Evolutionary conservation across 2,797 vertebrate genomes (phyloP).

Genomic region (Smutsia gigantea): DNA sequence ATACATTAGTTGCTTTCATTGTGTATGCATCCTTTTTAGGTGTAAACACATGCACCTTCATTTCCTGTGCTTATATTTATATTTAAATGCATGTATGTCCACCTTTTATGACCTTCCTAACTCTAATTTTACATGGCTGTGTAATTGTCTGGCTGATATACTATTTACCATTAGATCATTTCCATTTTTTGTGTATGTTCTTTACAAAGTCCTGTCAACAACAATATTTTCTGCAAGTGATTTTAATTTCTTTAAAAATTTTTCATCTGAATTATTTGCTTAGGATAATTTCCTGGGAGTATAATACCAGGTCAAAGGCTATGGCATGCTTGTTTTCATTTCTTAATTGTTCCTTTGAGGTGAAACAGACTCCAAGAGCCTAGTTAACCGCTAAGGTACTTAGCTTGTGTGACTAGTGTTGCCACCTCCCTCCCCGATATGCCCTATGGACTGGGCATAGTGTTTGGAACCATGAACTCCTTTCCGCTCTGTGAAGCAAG

Average conservation of each 20-base stretch:
- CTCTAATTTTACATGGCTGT: background rate
- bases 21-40: background rate
- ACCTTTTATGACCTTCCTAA: background rate
- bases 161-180: background rate
- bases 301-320: background rate
- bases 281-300: background rate
- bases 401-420: accelerated
- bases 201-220: background rate
- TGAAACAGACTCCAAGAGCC: too few relatives aligned
- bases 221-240: background rate
- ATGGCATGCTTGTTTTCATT: background rate
- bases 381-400: background rate
- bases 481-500: background rate
- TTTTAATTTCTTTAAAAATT: background rate
- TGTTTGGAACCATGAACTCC: background rate
- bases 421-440: background rate
- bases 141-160: background rate
- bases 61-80: background rate
- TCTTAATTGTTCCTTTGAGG: background rate
- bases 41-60: background rate
- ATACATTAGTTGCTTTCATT: background rate
- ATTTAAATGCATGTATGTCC: background rate
- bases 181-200: background rate
- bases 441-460: background rate
- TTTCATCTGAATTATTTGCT: background rate